Base-by-base conservation (phyloP, 2,888 invertebrate species). In the Nesidiocoris tenuis region DNA sequence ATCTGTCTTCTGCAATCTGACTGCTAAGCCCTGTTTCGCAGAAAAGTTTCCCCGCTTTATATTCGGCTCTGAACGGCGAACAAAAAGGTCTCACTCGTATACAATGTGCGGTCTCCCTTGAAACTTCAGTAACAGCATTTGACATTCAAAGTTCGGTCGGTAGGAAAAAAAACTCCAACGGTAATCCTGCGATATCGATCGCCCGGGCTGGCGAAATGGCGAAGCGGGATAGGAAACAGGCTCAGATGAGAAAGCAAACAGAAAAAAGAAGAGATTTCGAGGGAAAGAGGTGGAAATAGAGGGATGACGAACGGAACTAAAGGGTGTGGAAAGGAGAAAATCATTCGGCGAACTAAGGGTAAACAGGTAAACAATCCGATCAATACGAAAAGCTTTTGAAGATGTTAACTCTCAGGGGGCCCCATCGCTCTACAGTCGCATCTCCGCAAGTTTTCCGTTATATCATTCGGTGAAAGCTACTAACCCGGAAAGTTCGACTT, bases 291-390 rank as follows among this genome's bases (percentile, higher is more conserved):
- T 64, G 64, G 23, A 22, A 23, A 64, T 18, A 64, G 64, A 21
- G 21, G 23, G 19, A 39, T 16, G 21, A 17, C 64, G 19, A 19
- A 19, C 19, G 64, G 21, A 17, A 19, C 18, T 64, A 64, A 64
- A 16, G 19, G 22, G 19, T 21, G n/a, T 16, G 54, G 67, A 67
- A 22, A 55, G 56, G 54, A 59, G 39, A 59, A 21, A 72, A 39
- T 63, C 55, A 61, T 72, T 70, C 24, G 21, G 61, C 12, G 55
- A 39, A 72, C 39, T 39, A 39, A 39, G 39, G 39, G 72, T 61
- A 72, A 72, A 72, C 72, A 72, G 72, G 74, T 74, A 74, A 74
- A 74, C 74, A 74, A 57, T 56, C 23, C 56, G 65, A 74, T 65
- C 71, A 59, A 71, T 71, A 71, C 23, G 71, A 19, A 59, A 59